Percentiles rank a stretch among this genome's conserved stretches.
These are phyloP conservation scores for Pelobates cultripes DNA, from an alignment of 2,797 vertebrate species.

Conservation along the genomic window DNA sequence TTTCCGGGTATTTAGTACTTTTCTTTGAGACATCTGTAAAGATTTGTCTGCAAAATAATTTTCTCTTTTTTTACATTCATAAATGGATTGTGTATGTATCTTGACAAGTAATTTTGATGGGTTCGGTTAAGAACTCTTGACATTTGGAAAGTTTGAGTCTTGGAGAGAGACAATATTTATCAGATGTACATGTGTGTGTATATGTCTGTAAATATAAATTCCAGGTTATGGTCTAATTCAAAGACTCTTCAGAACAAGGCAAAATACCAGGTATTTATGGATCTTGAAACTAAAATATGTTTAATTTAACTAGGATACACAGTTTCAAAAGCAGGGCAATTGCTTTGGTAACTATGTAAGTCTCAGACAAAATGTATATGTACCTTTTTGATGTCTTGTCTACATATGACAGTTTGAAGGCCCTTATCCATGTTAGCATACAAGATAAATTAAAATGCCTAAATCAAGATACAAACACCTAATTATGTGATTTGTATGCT, in stretches of 20 bases:
- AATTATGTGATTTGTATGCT: no score
- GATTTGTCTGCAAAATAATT: no score
- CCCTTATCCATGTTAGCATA: background rate
- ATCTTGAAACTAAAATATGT: background rate
- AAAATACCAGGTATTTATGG: conserved; percentile 1
- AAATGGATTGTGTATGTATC: no score
- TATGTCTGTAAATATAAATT: background rate
- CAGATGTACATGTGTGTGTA: background rate
- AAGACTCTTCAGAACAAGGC: background rate
- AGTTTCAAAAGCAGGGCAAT: background rate
- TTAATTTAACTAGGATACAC: background rate
- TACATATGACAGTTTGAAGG: background rate
- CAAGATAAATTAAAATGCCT: no score
- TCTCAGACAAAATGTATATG: background rate
- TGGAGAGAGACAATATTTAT: background rate
- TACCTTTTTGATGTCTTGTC: background rate
- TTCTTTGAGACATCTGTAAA: background rate
- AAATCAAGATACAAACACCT: no score
- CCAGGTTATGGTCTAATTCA: background rate
- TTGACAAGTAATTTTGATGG: no score
- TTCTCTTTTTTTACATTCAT: no score
- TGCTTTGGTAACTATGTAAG: background rate
- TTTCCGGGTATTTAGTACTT: background rate
- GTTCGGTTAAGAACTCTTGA: no score
- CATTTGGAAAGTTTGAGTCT: background rate